Conservation (phyloP, 2,797 vertebrate genomes). For the Xyrichtys novacula region DNA sequence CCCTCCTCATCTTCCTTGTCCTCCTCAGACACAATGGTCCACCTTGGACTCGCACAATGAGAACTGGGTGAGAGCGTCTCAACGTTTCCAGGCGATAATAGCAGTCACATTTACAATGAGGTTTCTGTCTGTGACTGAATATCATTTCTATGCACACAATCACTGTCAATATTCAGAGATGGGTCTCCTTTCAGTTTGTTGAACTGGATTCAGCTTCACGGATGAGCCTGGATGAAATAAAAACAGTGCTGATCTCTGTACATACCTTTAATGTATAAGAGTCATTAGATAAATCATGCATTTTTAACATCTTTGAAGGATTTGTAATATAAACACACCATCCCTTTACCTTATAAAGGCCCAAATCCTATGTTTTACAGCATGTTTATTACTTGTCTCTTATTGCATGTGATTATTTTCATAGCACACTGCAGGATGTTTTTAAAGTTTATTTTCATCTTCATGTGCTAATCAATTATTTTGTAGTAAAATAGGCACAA, state of each 20-base stretch:
- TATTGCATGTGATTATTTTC: not conserved
- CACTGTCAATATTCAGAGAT: not conserved
- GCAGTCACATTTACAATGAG: constrained; percentile 7
- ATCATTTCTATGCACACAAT: not conserved
- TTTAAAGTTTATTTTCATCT: no score
- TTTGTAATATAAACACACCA: no score
- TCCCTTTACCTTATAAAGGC: no score
- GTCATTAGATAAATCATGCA: no score
- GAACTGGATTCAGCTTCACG: not conserved
- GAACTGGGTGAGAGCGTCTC: constrained; percentile 50
- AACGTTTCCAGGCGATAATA: constrained; percentile 31
- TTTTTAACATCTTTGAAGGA: no score
- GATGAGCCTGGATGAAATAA: not conserved
- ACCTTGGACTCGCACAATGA: constrained; percentile 29
- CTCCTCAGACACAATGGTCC: constrained; percentile 41
- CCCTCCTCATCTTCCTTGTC: constrained; percentile 13
- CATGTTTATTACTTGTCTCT: no score
- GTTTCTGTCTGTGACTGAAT: constrained; percentile 17
- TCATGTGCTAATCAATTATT: no score
- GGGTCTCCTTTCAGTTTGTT: not conserved
- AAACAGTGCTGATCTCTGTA: no score
- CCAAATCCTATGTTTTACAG: no score
- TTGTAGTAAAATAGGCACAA: no score
- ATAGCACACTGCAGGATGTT: not conserved
- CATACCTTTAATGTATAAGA: no score